Conservation (phyloP, 2,797 vertebrate genomes). For the Pantherophis alleghaniensis region DNA sequence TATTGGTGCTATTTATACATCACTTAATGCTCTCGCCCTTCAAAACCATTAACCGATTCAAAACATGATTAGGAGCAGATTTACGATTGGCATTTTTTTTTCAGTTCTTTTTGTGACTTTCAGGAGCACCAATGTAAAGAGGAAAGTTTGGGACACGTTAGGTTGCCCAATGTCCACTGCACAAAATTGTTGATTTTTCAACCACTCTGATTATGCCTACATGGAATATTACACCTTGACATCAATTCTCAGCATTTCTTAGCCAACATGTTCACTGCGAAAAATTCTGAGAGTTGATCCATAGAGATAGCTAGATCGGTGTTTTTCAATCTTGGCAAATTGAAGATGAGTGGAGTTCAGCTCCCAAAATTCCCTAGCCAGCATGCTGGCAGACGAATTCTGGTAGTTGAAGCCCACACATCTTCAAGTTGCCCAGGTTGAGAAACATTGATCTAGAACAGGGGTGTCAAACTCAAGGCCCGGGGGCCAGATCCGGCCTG, state of each 20-base stretch:
- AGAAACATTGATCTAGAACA: background rate
- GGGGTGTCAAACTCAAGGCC: too few species aligned
- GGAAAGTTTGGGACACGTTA: background rate
- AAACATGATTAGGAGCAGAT: background rate
- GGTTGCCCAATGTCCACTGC: background rate
- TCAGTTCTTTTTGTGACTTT: background rate
- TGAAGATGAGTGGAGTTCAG: background rate
- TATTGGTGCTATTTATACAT: background rate
- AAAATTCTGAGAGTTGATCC: background rate
- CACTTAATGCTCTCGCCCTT: background rate
- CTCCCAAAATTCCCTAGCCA: background rate
- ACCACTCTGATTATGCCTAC: background rate
- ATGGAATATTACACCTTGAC: background rate
- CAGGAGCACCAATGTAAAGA: background rate
- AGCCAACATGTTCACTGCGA: background rate
- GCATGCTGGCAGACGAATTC: background rate
- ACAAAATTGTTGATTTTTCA: background rate
- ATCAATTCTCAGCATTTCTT: background rate
- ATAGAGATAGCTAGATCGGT: background rate
- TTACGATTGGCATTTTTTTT: background rate
- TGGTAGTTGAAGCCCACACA: background rate
- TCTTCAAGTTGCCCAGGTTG: background rate
- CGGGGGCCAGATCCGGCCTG: too few species aligned
- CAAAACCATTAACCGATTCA: background rate
- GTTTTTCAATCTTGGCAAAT: background rate